phyloP scores from a whole-genome alignment of 2,888 invertebrate genomes.

The Papilio protenor region DNA sequence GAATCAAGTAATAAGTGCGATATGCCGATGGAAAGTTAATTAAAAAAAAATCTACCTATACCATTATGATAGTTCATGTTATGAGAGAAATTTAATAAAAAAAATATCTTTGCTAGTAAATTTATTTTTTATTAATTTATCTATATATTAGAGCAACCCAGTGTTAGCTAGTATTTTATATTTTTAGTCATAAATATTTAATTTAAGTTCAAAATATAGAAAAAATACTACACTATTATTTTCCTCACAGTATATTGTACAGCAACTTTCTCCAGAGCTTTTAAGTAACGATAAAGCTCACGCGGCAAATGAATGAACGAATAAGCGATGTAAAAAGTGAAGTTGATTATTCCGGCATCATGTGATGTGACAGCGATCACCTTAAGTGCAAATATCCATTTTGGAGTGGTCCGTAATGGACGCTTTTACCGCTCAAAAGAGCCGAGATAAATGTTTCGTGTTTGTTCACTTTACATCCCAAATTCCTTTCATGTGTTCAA shows the following conservation, averaged over 20 bases:
- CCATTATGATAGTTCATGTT: not conserved
- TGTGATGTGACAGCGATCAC: constrained; percentile 44
- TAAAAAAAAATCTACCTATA: not conserved
- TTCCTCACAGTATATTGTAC: not conserved
- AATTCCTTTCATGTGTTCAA: constrained; percentile 62
- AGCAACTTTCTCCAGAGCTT: constrained; percentile 27
- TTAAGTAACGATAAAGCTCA: constrained; percentile 40
- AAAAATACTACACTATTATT: not conserved
- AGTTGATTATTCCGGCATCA: constrained; percentile 43
- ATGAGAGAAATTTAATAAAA: not conserved
- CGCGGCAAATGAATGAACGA: constrained; percentile 28
- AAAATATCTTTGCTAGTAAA: not conserved
- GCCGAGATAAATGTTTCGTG: constrained; percentile 72
- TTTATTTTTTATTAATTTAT: too few species aligned
- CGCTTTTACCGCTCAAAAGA: constrained; percentile 71
- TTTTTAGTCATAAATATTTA: not conserved
- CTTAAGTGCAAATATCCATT: constrained; percentile 77
- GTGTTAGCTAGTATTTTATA: not conserved
- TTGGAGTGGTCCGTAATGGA: constrained; percentile 68
- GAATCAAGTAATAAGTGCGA: not conserved
- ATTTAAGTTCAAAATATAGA: not conserved
- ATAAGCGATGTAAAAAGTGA: constrained; percentile 33
- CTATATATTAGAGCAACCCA: too few species aligned
- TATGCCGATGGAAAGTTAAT: not conserved
- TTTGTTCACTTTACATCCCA: constrained; percentile 76